Evolutionary conservation across 1,140 invertebrate genomes (phyloP), one percentile per base, ranked within the genome.

Genomic region (Tetraneura akinire): DNA sequence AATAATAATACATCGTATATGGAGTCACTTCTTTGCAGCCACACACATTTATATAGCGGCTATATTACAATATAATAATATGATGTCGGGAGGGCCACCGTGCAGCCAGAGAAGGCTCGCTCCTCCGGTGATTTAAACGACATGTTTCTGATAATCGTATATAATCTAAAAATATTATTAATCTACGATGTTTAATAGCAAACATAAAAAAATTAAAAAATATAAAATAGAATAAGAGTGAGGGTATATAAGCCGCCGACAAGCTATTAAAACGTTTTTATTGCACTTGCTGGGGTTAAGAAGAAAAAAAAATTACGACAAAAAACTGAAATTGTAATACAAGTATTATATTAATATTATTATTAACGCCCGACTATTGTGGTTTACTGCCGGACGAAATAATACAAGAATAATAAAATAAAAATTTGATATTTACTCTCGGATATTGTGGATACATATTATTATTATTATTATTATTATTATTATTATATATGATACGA

Each of bases 121-220:
- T 42, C 29, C 53, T 42, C n/a, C 55, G 55, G 55, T 78, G 74
- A 78, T 78, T 78, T 78, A 78, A 78, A 78, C 74, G 74, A 78
- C 74, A 78, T n/a, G 74, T 78, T 78, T 78, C 74, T 78, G 74
- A 78, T 78, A 62, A 78, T 78, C 74, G 74, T 78, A 78, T 78
- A 78, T 78, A 78, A 78, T 78, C 74, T 78, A 78, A 78, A 78
- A 78, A 78, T 78, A 78, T 78, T 78, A 78, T 78, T 78, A 78
- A 60, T 78, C 74, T 78, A 78, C 53, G 55, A 78, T 45, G 32
- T 78, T 78, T 78, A 78, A 78, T 78, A 78, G 74, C 74, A 60
- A 78, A 78, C 74, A 60, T 60, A 78, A 78, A 78, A 78, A 78
- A 78, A 76, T 16, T n/a, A n/a, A n/a, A n/a, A n/a, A n/a, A n/a